Conservation (phyloP, 2,888 invertebrate genomes). For the Brachylomia viminalis region DNA sequence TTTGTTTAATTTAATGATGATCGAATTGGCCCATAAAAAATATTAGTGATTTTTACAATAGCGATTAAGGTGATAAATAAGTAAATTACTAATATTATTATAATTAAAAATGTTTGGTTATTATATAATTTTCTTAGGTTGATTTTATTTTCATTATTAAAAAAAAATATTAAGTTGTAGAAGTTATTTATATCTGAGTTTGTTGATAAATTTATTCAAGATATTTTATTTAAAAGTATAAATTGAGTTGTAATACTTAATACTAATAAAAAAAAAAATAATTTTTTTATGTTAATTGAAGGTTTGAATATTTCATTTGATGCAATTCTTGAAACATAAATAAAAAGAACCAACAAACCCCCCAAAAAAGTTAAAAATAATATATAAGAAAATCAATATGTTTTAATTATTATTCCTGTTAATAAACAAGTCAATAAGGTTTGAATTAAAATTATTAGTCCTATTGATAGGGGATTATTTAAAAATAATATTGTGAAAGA, state of each 20-base stretch:
- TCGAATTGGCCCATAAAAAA: slow-evolving; percentile 89
- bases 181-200: slow-evolving; percentile 76
- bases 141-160: slow-evolving; percentile 83
- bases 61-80: slow-evolving; percentile 91
- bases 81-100: slow-evolving; percentile 90
- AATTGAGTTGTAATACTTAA: slow-evolving; percentile 69
- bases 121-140: slow-evolving; percentile 90
- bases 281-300: slow-evolving; percentile 72
- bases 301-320: slow-evolving; percentile 91
- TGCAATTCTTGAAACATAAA: slow-evolving; percentile 91
- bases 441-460: slow-evolving; percentile 89
- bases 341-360: slow-evolving; percentile 92
- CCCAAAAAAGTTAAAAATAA: slow-evolving; percentile 92
- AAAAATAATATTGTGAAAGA: slow-evolving; percentile 77
- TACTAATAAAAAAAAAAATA: slow-evolving; percentile 63
- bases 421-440: slow-evolving; percentile 86
- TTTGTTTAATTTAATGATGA: slow-evolving; percentile 76
- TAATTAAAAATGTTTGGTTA: slow-evolving; percentile 86
- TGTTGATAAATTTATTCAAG: slow-evolving; percentile 78
- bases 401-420: slow-evolving; percentile 85
- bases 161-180: slow-evolving; percentile 63
- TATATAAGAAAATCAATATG: slow-evolving; percentile 91
- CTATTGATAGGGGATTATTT: slow-evolving; percentile 89
- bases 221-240: slow-evolving; percentile 73
- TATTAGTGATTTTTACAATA: slow-evolving; percentile 91